phyloP scores from a whole-genome alignment of 2,888 invertebrate species.

The Andricus quercusramuli region DNA sequence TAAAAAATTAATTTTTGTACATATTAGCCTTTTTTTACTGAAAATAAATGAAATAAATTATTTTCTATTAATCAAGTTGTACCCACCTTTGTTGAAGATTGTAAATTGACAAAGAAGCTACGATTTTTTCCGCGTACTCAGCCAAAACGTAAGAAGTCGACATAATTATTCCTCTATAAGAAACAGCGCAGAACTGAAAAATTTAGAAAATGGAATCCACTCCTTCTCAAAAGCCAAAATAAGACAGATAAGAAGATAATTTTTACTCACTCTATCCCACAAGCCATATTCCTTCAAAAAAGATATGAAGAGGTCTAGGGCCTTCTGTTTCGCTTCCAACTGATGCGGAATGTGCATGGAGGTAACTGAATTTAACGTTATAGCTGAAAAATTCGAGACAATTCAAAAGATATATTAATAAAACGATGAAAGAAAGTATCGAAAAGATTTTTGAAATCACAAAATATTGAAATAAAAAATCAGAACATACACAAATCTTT shows the following conservation, averaged over 20 bases:
- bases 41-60: not conserved
- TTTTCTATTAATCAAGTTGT: not conserved
- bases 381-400: conserved; percentile 61
- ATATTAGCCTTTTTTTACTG: not conserved
- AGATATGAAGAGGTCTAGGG: conserved; percentile 86
- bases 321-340: conserved; percentile 92
- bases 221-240: not conserved
- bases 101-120: conserved; percentile 86
- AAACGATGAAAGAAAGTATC: not conserved
- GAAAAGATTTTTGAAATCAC: not conserved
- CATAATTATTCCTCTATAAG: conserved; percentile 79
- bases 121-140: conserved; percentile 90
- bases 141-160: conserved; percentile 82
- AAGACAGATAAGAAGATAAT: not conserved
- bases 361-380: conserved; percentile 76
- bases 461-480: conserved; percentile 20
- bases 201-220: not conserved
- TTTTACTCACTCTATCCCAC: conserved; percentile 82
- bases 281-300: conserved; percentile 87
- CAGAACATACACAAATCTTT: conserved; percentile 70
- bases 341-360: conserved; percentile 93
- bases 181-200: conserved; percentile 78
- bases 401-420: no score
- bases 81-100: conserved; percentile 82
- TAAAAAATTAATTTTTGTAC: no score